A percentile compares a stretch with the other conserved stretches of the same genome.
Conservation (phyloP, 2,797 vertebrate genomes). For the Pipistrellus nathusii region DNA sequence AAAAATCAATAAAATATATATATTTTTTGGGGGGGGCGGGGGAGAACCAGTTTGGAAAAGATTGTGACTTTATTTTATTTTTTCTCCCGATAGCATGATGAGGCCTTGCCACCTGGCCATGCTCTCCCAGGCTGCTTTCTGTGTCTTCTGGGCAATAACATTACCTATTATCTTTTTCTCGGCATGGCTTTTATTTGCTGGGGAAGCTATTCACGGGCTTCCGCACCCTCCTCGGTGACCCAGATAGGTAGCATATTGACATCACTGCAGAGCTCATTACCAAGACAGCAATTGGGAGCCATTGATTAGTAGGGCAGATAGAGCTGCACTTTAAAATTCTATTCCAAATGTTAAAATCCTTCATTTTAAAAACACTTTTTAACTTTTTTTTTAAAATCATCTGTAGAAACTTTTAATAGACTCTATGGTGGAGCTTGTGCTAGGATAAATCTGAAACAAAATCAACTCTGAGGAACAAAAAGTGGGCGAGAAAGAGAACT, state of each 20-base stretch:
- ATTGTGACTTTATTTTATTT: neutral
- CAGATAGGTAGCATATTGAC: neutral
- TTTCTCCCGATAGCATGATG: neutral
- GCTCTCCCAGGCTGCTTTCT: conserved; percentile 22
- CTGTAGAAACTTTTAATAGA: conserved; percentile 9
- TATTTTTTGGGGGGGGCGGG: no score
- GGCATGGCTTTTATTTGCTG: neutral
- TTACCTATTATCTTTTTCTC: conserved; percentile 46
- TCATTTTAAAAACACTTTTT: conserved; percentile 39
- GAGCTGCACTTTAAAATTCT: conserved; percentile 29
- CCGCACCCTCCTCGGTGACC: neutral
- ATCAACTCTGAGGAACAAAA: neutral
- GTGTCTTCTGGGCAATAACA: neutral
- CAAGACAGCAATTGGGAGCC: neutral
- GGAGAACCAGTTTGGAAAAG: neutral
- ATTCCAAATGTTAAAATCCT: conserved; percentile 37
- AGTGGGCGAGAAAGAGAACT: neutral
- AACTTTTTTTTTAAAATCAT: neutral
- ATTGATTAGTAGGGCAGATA: neutral
- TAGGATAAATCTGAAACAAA: conserved; percentile 37
- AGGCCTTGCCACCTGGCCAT: neutral
- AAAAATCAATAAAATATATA: no score
- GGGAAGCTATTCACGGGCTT: conserved; percentile 43
- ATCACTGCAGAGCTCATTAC: neutral
- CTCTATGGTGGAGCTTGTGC: neutral